phyloP scores from a whole-genome alignment of 2,113 vertebrate species.

The Orientallactaga bullata region DNA sequence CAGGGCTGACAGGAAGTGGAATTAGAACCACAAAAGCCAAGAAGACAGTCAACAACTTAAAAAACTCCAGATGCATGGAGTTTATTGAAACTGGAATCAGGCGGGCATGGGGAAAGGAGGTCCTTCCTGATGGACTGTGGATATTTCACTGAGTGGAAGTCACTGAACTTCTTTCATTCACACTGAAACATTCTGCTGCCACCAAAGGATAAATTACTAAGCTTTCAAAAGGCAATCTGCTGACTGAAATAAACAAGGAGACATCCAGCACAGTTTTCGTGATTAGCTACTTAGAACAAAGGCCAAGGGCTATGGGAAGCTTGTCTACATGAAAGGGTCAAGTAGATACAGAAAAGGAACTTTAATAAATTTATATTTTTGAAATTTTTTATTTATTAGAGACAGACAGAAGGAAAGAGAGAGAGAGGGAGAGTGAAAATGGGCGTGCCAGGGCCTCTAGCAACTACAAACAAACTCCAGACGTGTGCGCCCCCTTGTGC shows the following conservation, averaged over 20 bases:
- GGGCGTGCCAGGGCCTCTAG: too few species aligned
- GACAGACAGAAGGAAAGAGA: too few species aligned
- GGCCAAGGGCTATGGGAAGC: constrained; percentile 42
- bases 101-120: constrained; percentile 44
- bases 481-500: too few species aligned
- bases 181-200: neutral
- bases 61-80: constrained; percentile 81
- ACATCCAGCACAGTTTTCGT: constrained; percentile 48
- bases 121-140: neutral
- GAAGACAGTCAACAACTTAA: constrained; percentile 80
- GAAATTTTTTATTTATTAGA: too few species aligned
- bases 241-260: constrained; percentile 47
- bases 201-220: constrained; percentile 28
- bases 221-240: constrained; percentile 45
- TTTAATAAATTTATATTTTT: too few species aligned
- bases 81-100: constrained; percentile 72
- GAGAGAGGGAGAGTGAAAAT: too few species aligned
- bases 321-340: constrained; percentile 44
- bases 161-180: constrained; percentile 27
- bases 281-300: constrained; percentile 57
- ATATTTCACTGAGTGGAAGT: constrained; percentile 42
- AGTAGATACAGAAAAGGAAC: constrained; percentile 31
- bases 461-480: too few species aligned
- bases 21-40: constrained; percentile 86
- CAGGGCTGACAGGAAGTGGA: constrained; percentile 85